Percentiles rank a stretch among this genome's conserved stretches.
phyloP scores from a whole-genome alignment of 1,140 invertebrate genomes.

The Ceratina australensis region DNA sequence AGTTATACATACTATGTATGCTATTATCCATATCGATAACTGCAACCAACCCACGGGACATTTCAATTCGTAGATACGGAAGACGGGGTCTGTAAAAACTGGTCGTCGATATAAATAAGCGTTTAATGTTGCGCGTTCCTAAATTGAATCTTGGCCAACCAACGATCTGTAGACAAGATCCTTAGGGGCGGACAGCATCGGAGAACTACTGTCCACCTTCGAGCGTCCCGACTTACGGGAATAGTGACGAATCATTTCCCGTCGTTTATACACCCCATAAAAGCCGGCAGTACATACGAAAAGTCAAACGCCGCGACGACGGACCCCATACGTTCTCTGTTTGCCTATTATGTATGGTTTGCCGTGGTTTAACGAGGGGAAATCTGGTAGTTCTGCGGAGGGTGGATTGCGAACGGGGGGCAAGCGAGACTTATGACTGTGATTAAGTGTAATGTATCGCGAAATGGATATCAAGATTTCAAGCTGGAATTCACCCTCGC shows the following conservation, averaged over 20 bases:
- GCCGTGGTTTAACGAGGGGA: constrained; percentile 70
- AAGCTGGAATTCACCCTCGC: constrained; percentile 26
- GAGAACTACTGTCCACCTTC: constrained; percentile 59
- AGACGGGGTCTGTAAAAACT: constrained; percentile 44
- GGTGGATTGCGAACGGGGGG: background rate
- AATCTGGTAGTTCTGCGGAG: constrained; percentile 50
- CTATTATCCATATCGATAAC: constrained; percentile 27
- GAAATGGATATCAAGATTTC: constrained; percentile 50
- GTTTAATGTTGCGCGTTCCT: constrained; percentile 65
- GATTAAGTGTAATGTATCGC: constrained; percentile 74
- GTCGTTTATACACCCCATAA: constrained; percentile 57
- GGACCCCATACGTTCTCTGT: constrained; percentile 69
- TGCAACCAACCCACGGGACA: constrained; percentile 1
- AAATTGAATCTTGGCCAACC: constrained; percentile 74
- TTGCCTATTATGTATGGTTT: constrained; percentile 71
- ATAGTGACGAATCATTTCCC: constrained; percentile 56
- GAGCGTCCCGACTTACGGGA: background rate
- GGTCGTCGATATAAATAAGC: constrained; percentile 59
- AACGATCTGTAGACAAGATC: constrained; percentile 63
- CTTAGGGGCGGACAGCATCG: constrained; percentile 40
- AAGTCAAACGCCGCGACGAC: constrained; percentile 64
- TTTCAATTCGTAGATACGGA: constrained; percentile 49
- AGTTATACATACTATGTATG: too few relatives aligned
- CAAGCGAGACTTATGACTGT: constrained; percentile 63
- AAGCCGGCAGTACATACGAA: constrained; percentile 60